These are phyloP conservation scores for Drosophila niveifrons DNA, from an alignment of 2,888 invertebrate genomes.

Conservation along the genomic window DNA sequence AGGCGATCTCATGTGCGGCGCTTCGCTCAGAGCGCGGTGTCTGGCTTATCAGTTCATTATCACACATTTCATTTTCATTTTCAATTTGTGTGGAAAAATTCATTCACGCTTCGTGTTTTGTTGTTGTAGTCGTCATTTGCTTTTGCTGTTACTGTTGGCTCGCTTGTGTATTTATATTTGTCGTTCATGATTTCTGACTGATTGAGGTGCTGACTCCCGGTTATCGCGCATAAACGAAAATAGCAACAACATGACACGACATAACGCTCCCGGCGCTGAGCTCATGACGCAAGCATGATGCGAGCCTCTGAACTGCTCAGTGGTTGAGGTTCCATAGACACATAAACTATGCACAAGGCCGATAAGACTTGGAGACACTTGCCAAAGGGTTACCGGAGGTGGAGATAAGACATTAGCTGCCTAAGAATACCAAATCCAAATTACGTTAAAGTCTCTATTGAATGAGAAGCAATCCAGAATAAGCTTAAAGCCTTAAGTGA, in stretches of 20 bases:
- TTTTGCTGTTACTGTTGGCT: constrained; percentile 3
- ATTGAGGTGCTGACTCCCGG: constrained; percentile 68
- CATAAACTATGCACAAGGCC: background rate
- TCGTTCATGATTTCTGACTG: constrained; percentile 62
- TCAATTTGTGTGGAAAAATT: constrained; percentile 77
- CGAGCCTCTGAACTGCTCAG: constrained; percentile 25
- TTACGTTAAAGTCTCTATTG: background rate
- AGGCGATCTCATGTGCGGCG: constrained; percentile 62
- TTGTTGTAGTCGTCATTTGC: constrained; percentile 12
- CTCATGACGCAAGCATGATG: constrained; percentile 48
- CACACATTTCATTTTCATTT: constrained; percentile 69
- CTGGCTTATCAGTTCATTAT: constrained; percentile 75
- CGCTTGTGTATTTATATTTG: constrained; percentile 55
- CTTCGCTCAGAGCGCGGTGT: constrained; percentile 40
- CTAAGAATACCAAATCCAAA: constrained; percentile 3
- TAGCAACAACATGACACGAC: constrained; percentile 25
- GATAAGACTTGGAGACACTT: constrained; percentile 34
- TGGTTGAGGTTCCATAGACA: constrained; percentile 13
- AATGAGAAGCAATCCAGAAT: background rate
- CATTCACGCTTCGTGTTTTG: constrained; percentile 63
- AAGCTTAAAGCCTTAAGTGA: background rate
- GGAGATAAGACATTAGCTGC: constrained; percentile 3
- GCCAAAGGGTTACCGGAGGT: constrained; percentile 32
- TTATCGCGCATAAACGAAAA: constrained; percentile 59
- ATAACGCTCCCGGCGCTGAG: constrained; percentile 36